Conservation (phyloP, 2,888 invertebrate genomes). For the Amiota minor region DNA sequence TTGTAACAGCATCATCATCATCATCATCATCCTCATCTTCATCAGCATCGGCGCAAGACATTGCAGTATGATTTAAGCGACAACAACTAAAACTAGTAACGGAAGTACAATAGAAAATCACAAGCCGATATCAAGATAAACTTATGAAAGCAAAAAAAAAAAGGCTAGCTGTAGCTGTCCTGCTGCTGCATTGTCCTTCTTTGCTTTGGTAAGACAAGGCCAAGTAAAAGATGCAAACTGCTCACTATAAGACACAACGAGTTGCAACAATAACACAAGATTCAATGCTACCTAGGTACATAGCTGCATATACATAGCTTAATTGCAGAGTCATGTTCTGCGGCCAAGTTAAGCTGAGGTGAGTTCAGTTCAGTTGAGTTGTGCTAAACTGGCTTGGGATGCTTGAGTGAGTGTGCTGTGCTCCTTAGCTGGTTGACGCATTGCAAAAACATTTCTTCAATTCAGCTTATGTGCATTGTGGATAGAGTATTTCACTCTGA, state of each 20-base stretch:
- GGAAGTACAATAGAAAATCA: conserved; percentile 42
- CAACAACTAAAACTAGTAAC: too few species aligned
- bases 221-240: too few species aligned
- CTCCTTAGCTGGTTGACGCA: background rate
- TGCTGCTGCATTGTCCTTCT: conserved; percentile 3
- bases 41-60: too few species aligned
- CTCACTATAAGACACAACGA: background rate
- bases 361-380: conserved; percentile 51
- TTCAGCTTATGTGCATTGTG: conserved; percentile 11
- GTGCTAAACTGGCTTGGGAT: too few species aligned
- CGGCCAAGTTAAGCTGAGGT: conserved; percentile 12
- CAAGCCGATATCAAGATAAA: conserved; percentile 55
- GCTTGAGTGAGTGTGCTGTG: conserved; percentile 27
- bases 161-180: conserved; percentile 14
- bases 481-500: background rate
- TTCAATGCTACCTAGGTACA: too few species aligned
- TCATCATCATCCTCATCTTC: too few species aligned
- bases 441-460: conserved; percentile 23
- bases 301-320: conserved; percentile 50
- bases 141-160: conserved; percentile 16
- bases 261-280: conserved; percentile 41
- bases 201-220: conserved; percentile 34
- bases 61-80: too few species aligned
- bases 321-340: conserved; percentile 69
- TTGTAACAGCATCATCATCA: background rate